Base-by-base conservation (phyloP, 2,888 invertebrate species). In the Agriopis aurantiaria region DNA sequence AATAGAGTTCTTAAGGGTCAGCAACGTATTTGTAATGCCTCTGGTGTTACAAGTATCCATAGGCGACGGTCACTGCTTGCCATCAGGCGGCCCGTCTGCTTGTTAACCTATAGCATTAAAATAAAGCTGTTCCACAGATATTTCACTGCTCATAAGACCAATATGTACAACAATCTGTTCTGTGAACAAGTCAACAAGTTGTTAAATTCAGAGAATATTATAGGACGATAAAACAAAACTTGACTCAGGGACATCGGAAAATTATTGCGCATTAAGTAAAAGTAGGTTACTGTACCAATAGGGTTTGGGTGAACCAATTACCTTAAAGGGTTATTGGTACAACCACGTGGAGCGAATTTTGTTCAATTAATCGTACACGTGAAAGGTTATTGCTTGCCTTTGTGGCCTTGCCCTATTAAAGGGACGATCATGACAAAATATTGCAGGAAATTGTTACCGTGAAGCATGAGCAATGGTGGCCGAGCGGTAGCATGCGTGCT, bases 311-410 rank as follows among this genome's bases (percentile, higher is more conserved):
- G 40, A 60, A 49, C 14, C 60, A 51, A 60, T 49, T 60, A 49
- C 49, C 40, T 60, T 40, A 60, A 60, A 60, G 48, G 60, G 60
- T 49, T 60, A 49, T 51, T 41, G 60, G 60, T 60, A 60, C 49
- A 14, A 17, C 10, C 60, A 51, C 49, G 49, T 40, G 49, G 60
- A 49, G 41, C 60, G 48, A 43, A 12, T 48, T 48, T 49, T 3
- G 12, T 49, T 33, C 58, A 48, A 58, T 58, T 57, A 45, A 14
- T 48, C 33, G 46, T n/a, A 46, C 58, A 46, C 58, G 58, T 46
- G 58, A 23, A 58, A 46, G 45, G 46, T n/a, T 58, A 58, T 46
- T n/a, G 58, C 48, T 58, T 58, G 12, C 14, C 9, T 10, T 17
- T 45, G 9, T 23, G 33, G 43, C 58, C 33, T 46, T 46, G 56